These are phyloP conservation scores for Neodiprion lecontei DNA, from an alignment of 1,140 invertebrate species.

Conservation along the genomic window DNA sequence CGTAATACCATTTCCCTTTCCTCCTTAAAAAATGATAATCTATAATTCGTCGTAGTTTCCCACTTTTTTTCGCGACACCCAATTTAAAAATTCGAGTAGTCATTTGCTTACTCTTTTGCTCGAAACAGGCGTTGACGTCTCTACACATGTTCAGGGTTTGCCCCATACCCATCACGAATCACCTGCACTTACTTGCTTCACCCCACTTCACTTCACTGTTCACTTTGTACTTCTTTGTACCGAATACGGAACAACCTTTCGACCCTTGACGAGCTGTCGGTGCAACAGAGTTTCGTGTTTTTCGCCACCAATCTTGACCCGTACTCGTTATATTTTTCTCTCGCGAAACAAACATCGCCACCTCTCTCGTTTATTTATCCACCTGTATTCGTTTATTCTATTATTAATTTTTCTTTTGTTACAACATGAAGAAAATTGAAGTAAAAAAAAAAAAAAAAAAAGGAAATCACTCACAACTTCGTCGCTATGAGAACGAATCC, in stretches of 20 bases:
- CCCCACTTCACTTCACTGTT: constrained; percentile 1
- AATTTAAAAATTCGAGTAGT: too few relatives aligned
- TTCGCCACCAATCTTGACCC: neutral
- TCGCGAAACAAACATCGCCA: neutral
- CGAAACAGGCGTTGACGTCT: constrained; percentile 2
- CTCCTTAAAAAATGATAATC: too few relatives aligned
- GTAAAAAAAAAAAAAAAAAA: too few relatives aligned
- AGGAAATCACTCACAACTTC: neutral
- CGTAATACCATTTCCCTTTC: too few relatives aligned
- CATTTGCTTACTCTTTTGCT: neutral
- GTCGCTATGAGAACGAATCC: neutral
- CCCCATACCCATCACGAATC: constrained; percentile 1
- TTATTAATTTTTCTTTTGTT: neutral
- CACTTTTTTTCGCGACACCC: too few relatives aligned
- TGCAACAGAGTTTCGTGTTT: neutral
- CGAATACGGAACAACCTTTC: too few relatives aligned
- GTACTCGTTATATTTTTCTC: neutral
- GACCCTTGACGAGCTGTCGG: neutral
- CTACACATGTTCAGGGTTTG: constrained; percentile 1
- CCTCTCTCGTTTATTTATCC: neutral
- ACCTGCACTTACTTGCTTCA: neutral
- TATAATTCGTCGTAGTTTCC: too few relatives aligned
- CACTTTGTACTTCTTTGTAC: neutral
- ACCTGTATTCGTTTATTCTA: neutral
- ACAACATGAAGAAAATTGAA: neutral